Conservation (phyloP, 2,888 invertebrate genomes). For the Conus canariensis region DNA sequence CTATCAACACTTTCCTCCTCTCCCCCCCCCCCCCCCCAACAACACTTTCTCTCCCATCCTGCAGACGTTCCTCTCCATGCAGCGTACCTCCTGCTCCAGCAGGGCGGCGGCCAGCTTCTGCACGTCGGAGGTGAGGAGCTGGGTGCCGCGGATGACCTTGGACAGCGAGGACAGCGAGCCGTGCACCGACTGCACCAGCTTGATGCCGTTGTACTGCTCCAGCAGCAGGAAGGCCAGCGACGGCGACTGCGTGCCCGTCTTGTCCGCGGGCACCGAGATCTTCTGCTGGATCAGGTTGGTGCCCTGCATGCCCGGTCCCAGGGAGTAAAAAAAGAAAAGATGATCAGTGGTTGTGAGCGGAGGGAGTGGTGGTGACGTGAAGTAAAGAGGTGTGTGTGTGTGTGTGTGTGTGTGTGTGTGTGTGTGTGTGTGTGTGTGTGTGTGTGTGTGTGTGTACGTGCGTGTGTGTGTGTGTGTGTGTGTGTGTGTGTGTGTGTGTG, state of each 20-base stretch:
- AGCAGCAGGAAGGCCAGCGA: constrained; percentile 83
- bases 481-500: neutral
- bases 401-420: too few species aligned
- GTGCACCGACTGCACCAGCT: constrained; percentile 84
- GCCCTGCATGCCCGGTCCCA: constrained; percentile 62
- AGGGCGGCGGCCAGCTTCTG: constrained; percentile 80
- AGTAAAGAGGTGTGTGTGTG: too few species aligned
- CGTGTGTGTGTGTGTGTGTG: neutral
- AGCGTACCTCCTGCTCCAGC: constrained; percentile 81
- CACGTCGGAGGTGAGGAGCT: constrained; percentile 80
- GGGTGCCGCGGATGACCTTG: constrained; percentile 83
- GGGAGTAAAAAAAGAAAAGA: neutral
- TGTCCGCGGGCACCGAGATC: constrained; percentile 71
- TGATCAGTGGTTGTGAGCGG: neutral
- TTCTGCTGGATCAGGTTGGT: constrained; percentile 75
- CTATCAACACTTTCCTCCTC: neutral
- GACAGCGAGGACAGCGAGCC: constrained; percentile 82
- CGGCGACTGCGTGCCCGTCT: constrained; percentile 78
- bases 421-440: too few species aligned
- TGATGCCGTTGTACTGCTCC: constrained; percentile 83
- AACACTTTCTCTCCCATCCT: neutral
- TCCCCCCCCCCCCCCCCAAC: neutral
- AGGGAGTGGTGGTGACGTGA: neutral
- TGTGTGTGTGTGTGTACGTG: neutral
- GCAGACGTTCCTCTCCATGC: neutral